Evolutionary conservation across 2,797 vertebrate genomes (phyloP), one percentile per base, ranked within the genome.

Genomic region (Buphagus erythrorhynchus): DNA sequence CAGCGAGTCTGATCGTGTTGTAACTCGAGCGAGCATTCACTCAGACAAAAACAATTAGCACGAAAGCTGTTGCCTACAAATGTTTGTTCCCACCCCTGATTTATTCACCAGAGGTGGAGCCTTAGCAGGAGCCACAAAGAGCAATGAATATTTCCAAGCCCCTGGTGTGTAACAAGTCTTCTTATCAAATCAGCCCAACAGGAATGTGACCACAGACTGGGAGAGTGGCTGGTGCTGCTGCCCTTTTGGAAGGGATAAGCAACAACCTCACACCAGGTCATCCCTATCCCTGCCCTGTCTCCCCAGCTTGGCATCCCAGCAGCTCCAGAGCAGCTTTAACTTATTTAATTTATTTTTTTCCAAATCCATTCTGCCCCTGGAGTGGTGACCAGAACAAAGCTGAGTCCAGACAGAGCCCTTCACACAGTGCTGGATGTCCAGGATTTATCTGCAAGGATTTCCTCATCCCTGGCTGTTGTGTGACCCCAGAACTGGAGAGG

Each of bases 21-120:
- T 19, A 95, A 96, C 96, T 93, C 89, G 91, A 91, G 69, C 5
- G 19, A 88, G 55, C 10, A 36, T 78, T 94, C 86, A 52, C 62
- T 88, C 90, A 95, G 91, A 96, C 93, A 95, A 93, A 95, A 95
- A 74, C 93, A 86, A 95, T 96, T 97, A 95, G 49, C 79, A 88
- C 22, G 4, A 25, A 52, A 88, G 91, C 69, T 93, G 75, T 33
- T 95, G 76, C 91, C 92, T 83, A 68, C 54, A 78, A 90, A 71
- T 55, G 29, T 31, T 95, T 93, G 79, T 90, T 88, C 73, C 51
- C 72, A 89, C 35, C 68, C 57, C 81, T 62, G 62, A 51, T 88
- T 88, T 94, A 91, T 94, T 95, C 86, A 73, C 55, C 67, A 8
- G 26, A 75, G 89, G 91, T 91, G 94, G 68, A 95, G 89, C 78